Percentiles rank a stretch among this genome's conserved stretches.
These are phyloP conservation scores for Ascaphus truei DNA, from an alignment of 2,113 vertebrate species.

Conservation along the genomic window DNA sequence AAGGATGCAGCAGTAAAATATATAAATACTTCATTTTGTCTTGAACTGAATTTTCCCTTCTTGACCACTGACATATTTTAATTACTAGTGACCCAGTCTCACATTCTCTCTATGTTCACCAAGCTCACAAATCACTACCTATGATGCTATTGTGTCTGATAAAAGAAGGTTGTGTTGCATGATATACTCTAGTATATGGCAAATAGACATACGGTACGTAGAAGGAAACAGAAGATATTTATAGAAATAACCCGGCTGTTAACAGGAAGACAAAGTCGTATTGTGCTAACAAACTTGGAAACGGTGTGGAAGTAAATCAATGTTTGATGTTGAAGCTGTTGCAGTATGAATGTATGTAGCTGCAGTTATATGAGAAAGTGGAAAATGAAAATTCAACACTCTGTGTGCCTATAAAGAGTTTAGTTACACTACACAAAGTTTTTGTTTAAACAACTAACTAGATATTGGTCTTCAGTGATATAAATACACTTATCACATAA, in stretches of 20 bases:
- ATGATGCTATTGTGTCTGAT: constrained; percentile 39
- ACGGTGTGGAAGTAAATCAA: background rate
- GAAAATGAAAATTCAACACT: no score
- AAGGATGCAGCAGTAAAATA: constrained; percentile 66
- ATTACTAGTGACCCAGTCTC: constrained; percentile 59
- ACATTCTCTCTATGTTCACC: constrained; percentile 32
- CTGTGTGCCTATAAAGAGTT: no score
- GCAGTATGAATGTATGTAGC: no score
- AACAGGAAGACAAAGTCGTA: background rate
- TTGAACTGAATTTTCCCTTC: constrained; percentile 54
- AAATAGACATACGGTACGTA: constrained; percentile 24
- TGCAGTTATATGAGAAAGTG: no score
- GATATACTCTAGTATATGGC: constrained; percentile 42
- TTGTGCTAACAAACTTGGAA: background rate
- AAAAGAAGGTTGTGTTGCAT: constrained; percentile 33
- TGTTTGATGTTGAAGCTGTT: background rate
- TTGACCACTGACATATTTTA: constrained; percentile 64
- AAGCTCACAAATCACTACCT: constrained; percentile 55
- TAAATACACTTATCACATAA: no score
- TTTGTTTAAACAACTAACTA: no score
- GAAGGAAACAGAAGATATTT: constrained; percentile 16
- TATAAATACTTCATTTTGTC: constrained; percentile 58
- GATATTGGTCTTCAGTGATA: no score
- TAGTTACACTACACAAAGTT: no score
- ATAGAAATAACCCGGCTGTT: constrained; percentile 8